A percentile compares a stretch with the other conserved stretches of the same genome.
phyloP scores from a whole-genome alignment of 2,113 vertebrate species.

The Syngnathus typhle region DNA sequence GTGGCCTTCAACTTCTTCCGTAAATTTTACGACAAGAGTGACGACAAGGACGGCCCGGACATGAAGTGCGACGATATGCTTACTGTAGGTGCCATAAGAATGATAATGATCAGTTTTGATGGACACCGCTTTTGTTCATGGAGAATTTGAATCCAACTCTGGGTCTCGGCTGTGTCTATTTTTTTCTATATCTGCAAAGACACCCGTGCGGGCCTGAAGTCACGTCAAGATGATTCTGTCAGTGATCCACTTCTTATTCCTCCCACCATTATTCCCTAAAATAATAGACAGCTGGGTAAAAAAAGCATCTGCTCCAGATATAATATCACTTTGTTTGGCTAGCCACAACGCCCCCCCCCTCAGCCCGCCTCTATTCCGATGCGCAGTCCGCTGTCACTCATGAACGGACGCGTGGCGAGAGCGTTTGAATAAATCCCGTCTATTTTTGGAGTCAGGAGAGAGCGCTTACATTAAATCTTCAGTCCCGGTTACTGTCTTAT shows the following conservation, averaged over 20 bases:
- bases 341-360: constrained; percentile 18
- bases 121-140: neutral
- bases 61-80: constrained; percentile 98
- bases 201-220: constrained; percentile 16
- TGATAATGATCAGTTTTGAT: neutral
- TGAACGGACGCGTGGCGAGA: constrained; percentile 5
- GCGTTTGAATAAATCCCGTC: constrained; percentile 40
- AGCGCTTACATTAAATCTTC: constrained; percentile 21
- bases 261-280: constrained; percentile 23
- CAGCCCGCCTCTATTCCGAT: constrained; percentile 38
- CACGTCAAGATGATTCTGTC: constrained; percentile 18
- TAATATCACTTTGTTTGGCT: constrained; percentile 39
- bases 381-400: constrained; percentile 41
- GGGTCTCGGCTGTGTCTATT: neutral
- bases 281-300: constrained; percentile 44
- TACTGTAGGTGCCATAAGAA: constrained; percentile 72
- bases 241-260: constrained; percentile 30
- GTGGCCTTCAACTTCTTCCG: constrained; percentile 96
- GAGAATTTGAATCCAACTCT: neutral
- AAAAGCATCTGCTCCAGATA: constrained; percentile 15
- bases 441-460: constrained; percentile 12
- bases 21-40: constrained; percentile 91
- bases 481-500: constrained; percentile 14
- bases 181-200: constrained; percentile 4
- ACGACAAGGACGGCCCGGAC: constrained; percentile 79